Conservation (phyloP, 2,113 vertebrate genomes). For the Pachycephala philippinensis region DNA sequence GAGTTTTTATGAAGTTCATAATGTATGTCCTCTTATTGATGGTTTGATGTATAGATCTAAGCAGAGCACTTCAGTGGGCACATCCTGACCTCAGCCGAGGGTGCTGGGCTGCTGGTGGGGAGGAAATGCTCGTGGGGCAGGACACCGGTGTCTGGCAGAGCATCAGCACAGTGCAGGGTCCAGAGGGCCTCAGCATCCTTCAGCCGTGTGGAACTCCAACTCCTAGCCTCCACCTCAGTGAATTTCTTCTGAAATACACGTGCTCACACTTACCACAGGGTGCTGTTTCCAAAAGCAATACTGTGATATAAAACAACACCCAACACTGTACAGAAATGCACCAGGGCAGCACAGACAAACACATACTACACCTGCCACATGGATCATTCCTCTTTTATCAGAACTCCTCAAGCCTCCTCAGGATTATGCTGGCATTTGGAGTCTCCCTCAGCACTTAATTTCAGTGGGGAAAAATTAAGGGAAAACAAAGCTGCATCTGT, state of each 20-base stretch:
- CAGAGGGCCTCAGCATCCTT: background rate
- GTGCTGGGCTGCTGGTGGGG: background rate
- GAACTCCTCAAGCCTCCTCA: background rate
- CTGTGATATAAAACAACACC: background rate
- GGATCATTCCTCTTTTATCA: background rate
- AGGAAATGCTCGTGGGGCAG: background rate
- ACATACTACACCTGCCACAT: background rate
- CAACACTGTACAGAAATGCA: background rate
- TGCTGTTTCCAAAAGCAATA: background rate
- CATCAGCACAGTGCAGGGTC: background rate
- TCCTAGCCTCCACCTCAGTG: background rate
- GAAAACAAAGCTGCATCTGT: background rate
- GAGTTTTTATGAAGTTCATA: background rate
- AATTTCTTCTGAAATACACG: background rate
- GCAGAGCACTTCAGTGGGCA: background rate
- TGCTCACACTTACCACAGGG: background rate
- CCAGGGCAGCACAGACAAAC: background rate
- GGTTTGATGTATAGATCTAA: background rate
- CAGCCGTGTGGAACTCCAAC: background rate
- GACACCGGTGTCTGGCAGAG: accelerated
- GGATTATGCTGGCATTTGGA: background rate
- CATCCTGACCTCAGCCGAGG: background rate
- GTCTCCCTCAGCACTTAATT: background rate
- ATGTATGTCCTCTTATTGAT: background rate
- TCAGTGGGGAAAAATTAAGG: background rate